phyloP scores from a whole-genome alignment of 2,888 invertebrate species.

The Drosophila macrospina region DNA sequence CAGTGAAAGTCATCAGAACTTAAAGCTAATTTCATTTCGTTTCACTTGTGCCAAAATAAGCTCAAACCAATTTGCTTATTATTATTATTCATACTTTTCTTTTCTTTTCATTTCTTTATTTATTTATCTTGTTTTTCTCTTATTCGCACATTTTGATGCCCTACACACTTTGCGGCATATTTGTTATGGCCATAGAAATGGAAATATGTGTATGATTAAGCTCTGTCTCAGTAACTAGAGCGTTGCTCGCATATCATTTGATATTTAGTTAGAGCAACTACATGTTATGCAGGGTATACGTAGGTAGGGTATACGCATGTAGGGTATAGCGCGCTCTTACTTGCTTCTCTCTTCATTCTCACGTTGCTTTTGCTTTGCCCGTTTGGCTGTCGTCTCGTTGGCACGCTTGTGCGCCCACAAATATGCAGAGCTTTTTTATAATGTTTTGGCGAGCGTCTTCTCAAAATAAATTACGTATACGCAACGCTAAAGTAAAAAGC shows the following conservation, averaged over 20 bases:
- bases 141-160: neutral
- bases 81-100: constrained; percentile 67
- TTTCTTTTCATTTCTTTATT: constrained; percentile 7
- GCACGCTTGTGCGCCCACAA: constrained; percentile 46
- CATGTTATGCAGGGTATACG: too few relatives aligned
- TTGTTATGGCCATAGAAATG: too few relatives aligned
- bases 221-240: too few relatives aligned
- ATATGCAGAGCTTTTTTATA: constrained; percentile 42
- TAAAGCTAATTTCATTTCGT: constrained; percentile 75
- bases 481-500: constrained; percentile 35
- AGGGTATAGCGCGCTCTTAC: too few relatives aligned
- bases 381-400: constrained; percentile 35
- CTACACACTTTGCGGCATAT: too few relatives aligned
- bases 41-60: constrained; percentile 67
- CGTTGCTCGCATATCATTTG: too few relatives aligned
- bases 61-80: constrained; percentile 70
- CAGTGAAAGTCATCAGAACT: constrained; percentile 51
- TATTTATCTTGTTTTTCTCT: constrained; percentile 3
- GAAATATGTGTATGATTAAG: too few relatives aligned
- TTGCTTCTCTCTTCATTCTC: constrained; percentile 18
- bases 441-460: constrained; percentile 33
- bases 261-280: too few relatives aligned
- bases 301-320: too few relatives aligned
- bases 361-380: constrained; percentile 45
- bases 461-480: constrained; percentile 60